phyloP scores from a whole-genome alignment of 2,888 invertebrate genomes.

The Athalia rosae region DNA sequence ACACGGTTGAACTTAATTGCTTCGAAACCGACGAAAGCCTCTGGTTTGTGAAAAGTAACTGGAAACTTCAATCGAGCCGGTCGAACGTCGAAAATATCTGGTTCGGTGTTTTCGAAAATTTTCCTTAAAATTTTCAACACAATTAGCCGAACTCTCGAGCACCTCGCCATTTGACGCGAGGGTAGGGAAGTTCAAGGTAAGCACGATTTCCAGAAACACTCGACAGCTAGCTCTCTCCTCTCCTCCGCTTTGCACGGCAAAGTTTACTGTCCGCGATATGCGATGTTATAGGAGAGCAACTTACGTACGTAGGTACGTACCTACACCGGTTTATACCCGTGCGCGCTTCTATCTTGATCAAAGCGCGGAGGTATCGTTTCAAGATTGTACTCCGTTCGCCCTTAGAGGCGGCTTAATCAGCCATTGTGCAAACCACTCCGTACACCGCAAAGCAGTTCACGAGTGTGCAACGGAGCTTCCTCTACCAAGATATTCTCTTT shows the following conservation, averaged over 20 bases:
- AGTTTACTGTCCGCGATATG: constrained; percentile 28
- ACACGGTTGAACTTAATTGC: constrained; percentile 22
- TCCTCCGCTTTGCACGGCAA: constrained; percentile 17
- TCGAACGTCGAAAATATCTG: background rate
- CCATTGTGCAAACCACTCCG: constrained; percentile 59
- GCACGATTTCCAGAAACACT: constrained; percentile 21
- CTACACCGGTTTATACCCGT: constrained; percentile 48
- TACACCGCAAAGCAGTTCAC: constrained; percentile 2
- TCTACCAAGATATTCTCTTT: constrained; percentile 28
- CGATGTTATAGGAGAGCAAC: constrained; percentile 38
- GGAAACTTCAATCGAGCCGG: background rate
- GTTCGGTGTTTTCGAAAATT: background rate
- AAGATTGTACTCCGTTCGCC: constrained; percentile 60
- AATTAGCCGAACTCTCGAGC: no score
- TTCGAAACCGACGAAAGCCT: constrained; percentile 17
- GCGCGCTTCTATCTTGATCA: constrained; percentile 58
- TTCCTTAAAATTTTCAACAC: no score
- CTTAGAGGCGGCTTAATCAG: constrained; percentile 69
- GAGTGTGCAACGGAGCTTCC: constrained; percentile 1
- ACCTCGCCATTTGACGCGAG: background rate
- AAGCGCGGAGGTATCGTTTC: constrained; percentile 58
- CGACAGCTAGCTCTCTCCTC: no score
- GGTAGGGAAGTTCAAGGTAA: constrained; percentile 38
- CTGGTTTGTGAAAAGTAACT: background rate
- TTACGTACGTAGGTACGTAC: constrained; percentile 33